Conservation (phyloP, 1,140 invertebrate genomes). For the Calliphora vicina region DNA sequence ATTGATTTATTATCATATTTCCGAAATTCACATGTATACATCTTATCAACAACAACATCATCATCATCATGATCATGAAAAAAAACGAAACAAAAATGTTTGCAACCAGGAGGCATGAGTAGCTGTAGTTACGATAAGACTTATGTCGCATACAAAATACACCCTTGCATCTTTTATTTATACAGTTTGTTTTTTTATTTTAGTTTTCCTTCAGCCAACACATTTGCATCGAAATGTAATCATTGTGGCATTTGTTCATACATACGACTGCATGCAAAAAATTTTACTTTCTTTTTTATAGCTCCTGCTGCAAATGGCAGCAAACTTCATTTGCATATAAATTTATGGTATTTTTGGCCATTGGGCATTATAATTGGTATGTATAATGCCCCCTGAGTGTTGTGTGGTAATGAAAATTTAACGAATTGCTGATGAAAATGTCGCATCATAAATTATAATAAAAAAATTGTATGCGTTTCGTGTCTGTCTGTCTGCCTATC, state of each 20-base stretch:
- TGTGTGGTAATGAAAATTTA: slow-evolving; percentile 35
- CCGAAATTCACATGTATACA: slow-evolving; percentile 3
- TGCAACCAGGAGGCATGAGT: not conserved
- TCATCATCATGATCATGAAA: not conserved
- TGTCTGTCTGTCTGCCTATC: not conserved
- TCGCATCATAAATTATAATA: slow-evolving; percentile 38
- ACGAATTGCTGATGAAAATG: slow-evolving; percentile 38
- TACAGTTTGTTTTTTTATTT: not conserved
- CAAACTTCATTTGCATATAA: not conserved
- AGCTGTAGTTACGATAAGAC: not conserved
- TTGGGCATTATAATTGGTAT: slow-evolving; percentile 13
- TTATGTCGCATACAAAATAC: not conserved
- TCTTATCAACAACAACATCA: not conserved
- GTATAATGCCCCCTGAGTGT: not conserved
- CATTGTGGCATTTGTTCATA: not conserved
- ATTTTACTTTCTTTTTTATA: not conserved
- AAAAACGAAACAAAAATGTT: not conserved
- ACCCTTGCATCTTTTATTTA: not conserved
- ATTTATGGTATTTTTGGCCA: not conserved
- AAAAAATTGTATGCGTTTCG: not conserved
- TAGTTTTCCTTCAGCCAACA: not conserved
- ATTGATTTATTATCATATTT: slow-evolving; percentile 15
- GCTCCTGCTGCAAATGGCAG: not conserved
- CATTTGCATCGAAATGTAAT: not conserved
- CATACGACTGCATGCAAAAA: not conserved